Evolutionary conservation across 2,888 invertebrate genomes (phyloP).

Genomic region (Liopterus haemorrhoidalis): DNA sequence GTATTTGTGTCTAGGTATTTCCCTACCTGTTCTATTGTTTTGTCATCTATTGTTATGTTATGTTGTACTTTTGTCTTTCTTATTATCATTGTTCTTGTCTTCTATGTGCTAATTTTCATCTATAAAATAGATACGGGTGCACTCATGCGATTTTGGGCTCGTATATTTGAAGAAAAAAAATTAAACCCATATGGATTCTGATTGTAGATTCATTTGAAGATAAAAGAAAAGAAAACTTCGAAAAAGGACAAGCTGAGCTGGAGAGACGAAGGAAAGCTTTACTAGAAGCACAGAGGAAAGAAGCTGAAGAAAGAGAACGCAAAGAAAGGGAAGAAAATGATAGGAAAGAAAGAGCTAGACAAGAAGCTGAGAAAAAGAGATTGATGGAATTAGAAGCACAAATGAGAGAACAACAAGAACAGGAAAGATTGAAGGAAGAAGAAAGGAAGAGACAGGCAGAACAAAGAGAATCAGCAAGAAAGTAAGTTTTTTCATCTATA

Average conservation of each 20-base stretch:
- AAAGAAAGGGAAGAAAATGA: conserved; percentile 89
- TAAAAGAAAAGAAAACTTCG: conserved; percentile 93
- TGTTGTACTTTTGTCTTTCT: too few species aligned
- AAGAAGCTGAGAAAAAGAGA: conserved; percentile 68
- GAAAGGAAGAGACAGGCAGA: conserved; percentile 73
- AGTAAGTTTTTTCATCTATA: conserved; percentile 36
- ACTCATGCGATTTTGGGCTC: too few species aligned
- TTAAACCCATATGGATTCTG: too few species aligned
- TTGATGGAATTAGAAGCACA: conserved; percentile 84
- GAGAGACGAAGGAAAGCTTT: conserved; percentile 83
- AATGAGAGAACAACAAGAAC: conserved; percentile 69
- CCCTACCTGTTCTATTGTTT: too few species aligned
- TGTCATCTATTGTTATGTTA: too few species aligned
- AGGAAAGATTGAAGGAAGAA: conserved; percentile 69
- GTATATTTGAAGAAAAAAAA: too few species aligned
- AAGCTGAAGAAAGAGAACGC: conserved; percentile 86
- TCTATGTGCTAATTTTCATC: too few species aligned
- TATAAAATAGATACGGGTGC: too few species aligned
- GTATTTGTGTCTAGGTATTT: too few species aligned
- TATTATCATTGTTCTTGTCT: too few species aligned
- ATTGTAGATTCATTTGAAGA: conserved; percentile 81
- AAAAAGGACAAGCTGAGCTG: conserved; percentile 94
- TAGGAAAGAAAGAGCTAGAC: conserved; percentile 72
- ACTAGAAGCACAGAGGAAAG: conserved; percentile 84
- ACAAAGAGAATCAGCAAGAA: conserved; percentile 71